Conservation (phyloP, 2,113 vertebrate genomes). For the Rhinolophus ferrumequinum region DNA sequence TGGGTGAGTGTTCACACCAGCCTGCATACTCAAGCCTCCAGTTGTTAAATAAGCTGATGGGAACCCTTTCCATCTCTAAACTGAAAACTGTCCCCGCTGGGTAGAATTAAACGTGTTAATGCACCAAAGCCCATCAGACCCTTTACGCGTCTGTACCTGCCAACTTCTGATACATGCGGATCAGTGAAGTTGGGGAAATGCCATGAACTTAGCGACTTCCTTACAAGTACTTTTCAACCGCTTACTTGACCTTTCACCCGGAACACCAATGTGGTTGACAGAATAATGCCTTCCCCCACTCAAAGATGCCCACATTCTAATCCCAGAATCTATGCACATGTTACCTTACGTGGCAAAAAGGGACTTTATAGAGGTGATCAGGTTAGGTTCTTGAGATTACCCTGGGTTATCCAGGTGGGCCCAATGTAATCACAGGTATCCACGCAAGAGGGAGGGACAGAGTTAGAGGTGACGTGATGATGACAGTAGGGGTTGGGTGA, state of each 20-base stretch:
- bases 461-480: not conserved
- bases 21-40: slow-evolving; percentile 61
- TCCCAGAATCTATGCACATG: not conserved
- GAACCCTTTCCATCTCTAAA: slow-evolving; percentile 72
- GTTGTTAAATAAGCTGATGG: slow-evolving; percentile 64
- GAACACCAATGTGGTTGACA: not conserved
- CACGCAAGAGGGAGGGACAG: not conserved
- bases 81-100: slow-evolving; percentile 70
- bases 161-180: slow-evolving; percentile 59
- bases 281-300: not conserved
- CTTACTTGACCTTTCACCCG: not conserved
- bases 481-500: not conserved
- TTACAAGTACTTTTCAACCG: slow-evolving; percentile 11
- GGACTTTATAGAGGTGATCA: not conserved
- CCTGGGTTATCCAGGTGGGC: not conserved
- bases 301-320: not conserved
- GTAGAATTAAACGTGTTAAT: slow-evolving; percentile 78
- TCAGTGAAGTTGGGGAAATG: slow-evolving; percentile 49
- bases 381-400: not conserved
- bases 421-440: not conserved
- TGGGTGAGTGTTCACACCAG: slow-evolving; percentile 50
- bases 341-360: not conserved
- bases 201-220: not conserved
- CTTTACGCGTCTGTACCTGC: not conserved
- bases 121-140: slow-evolving; percentile 59